Evolutionary conservation across 2,888 invertebrate genomes (phyloP).

Genomic region (Galerucella calmariensis): DNA sequence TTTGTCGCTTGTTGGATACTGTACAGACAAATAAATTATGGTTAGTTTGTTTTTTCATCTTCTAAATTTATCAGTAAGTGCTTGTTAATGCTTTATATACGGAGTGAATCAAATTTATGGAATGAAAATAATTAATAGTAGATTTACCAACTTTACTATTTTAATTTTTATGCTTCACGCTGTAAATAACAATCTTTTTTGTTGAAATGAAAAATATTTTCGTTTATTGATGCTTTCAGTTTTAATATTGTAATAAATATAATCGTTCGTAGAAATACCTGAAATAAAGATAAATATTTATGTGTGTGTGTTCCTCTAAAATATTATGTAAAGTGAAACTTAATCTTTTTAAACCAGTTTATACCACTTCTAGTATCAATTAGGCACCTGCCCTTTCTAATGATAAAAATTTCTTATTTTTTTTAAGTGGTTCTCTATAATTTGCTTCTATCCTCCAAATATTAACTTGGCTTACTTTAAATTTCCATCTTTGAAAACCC

Average conservation of each 20-base stretch:
- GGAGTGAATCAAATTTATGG: too few relatives aligned
- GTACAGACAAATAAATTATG: slow-evolving; percentile 1
- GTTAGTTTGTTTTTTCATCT: too few relatives aligned
- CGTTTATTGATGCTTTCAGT: slow-evolving; percentile 24
- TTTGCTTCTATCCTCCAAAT: too few relatives aligned
- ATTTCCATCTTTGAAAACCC: too few relatives aligned
- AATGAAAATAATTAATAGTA: too few relatives aligned
- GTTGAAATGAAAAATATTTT: background rate
- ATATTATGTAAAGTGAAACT: slow-evolving; percentile 17
- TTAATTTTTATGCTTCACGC: slow-evolving; percentile 10
- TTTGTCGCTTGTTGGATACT: background rate
- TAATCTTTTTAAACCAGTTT: slow-evolving; percentile 1
- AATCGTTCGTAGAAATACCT: slow-evolving; percentile 26
- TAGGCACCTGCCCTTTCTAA: slow-evolving; percentile 1
- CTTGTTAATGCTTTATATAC: too few relatives aligned
- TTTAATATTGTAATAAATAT: slow-evolving; percentile 29
- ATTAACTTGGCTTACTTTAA: too few relatives aligned
- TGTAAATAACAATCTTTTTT: background rate
- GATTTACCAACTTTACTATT: background rate
- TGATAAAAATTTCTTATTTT: background rate
- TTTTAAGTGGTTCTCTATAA: background rate
- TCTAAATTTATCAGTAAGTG: too few relatives aligned
- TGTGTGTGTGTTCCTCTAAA: slow-evolving; percentile 10
- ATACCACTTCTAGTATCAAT: background rate
- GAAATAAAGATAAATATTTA: slow-evolving; percentile 25